These are phyloP conservation scores for Chiloscyllium plagiosum DNA, from an alignment of 2,113 vertebrate genomes.

Conservation along the genomic window DNA sequence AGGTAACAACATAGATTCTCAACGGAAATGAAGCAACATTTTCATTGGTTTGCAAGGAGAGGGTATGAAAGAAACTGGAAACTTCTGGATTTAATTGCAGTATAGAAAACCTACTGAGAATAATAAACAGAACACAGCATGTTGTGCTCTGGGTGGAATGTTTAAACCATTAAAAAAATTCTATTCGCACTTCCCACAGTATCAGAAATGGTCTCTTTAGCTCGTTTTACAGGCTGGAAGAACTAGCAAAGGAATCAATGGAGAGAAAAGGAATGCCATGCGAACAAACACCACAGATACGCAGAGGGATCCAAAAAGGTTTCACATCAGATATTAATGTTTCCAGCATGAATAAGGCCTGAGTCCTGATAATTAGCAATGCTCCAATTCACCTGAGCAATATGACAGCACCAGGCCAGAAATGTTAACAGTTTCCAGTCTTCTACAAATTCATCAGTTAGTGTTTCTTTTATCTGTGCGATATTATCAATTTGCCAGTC, in stretches of 20 bases:
- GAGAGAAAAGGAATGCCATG: neutral
- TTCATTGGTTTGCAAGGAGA: neutral
- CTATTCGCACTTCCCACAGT: too few relatives aligned
- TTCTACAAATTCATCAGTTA: conserved; percentile 16
- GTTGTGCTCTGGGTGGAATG: neutral
- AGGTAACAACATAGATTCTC: neutral
- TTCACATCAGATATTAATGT: neutral
- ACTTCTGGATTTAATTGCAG: neutral
- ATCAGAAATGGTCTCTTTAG: neutral
- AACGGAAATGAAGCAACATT: neutral
- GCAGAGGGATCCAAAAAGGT: neutral
- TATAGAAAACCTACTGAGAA: neutral
- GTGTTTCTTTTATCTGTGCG: conserved; percentile 15
- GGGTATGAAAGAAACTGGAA: neutral
- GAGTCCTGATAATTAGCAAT: too few relatives aligned
- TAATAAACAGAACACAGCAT: neutral
- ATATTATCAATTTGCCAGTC: neutral
- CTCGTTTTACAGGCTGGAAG: neutral
- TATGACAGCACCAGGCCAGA: neutral
- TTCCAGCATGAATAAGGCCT: conserved; percentile 1
- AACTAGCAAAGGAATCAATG: neutral
- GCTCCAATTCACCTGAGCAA: neutral
- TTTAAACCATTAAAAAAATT: neutral
- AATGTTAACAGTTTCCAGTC: neutral
- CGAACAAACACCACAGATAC: neutral